Evolutionary conservation across 2,113 vertebrate genomes (phyloP).

Genomic region (Phalacrocorax pelagicus): DNA sequence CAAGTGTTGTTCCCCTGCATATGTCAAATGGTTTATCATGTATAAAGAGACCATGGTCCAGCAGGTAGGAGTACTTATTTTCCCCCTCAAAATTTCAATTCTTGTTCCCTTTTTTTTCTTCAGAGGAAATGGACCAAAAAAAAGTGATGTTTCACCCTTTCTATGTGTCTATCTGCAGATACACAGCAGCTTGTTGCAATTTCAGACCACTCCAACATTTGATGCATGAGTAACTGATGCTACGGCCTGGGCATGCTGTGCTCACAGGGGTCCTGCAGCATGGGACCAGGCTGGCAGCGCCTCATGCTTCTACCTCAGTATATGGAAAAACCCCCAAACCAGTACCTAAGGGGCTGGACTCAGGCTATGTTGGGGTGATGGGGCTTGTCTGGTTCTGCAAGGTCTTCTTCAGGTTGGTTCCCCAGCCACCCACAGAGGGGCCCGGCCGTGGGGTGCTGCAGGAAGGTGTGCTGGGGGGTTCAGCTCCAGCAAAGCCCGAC

Average conservation of each 20-base stretch:
- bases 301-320: not conserved
- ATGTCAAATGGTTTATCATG: not conserved
- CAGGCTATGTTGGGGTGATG: not conserved
- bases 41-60: not conserved
- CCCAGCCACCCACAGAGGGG: no score
- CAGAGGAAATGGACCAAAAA: not conserved
- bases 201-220: not conserved
- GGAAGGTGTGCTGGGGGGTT: not conserved
- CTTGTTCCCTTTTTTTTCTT: not conserved
- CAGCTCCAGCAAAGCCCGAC: not conserved
- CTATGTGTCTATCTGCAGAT: not conserved
- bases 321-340: not conserved
- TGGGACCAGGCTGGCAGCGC: not conserved
- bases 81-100: not conserved
- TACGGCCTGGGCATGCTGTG: fast-evolving
- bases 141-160: not conserved
- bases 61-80: not conserved
- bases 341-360: not conserved
- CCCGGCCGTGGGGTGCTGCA: fast-evolving
- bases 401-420: not conserved
- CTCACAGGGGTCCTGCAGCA: not conserved
- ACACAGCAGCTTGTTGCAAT: not conserved
- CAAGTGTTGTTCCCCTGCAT: not conserved
- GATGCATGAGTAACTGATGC: not conserved
- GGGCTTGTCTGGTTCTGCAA: not conserved